phyloP scores from a whole-genome alignment of 2,113 vertebrate genomes.

The Taxidea taxus region DNA sequence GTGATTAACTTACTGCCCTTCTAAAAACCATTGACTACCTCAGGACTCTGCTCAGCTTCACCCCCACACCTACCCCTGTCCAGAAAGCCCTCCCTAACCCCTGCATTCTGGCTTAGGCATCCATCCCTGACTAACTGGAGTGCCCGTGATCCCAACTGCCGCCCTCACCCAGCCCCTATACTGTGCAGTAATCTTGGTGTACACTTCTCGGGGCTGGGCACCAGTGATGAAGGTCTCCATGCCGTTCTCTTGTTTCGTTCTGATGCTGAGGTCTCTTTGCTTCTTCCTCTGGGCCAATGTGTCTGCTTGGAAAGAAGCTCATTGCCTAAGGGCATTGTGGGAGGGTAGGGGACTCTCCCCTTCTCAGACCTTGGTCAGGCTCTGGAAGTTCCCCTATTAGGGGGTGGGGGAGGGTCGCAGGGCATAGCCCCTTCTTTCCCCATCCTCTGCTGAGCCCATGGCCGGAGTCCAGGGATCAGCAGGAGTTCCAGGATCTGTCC shows the following conservation, averaged over 20 bases:
- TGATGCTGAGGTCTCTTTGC: neutral
- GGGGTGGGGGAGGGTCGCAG: neutral
- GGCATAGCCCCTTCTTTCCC: neutral
- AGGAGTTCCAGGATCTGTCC: neutral
- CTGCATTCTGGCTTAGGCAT: neutral
- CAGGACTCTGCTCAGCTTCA: neutral
- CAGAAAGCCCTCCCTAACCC: neutral
- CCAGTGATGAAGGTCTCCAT: rapidly evolving
- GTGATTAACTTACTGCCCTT: neutral
- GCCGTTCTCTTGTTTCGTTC: no score
- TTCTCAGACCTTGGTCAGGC: neutral
- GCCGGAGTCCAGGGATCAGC: neutral
- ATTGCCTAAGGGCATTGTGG: neutral
- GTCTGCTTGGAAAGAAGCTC: neutral
- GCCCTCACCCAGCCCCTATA: neutral
- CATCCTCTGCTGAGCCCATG: neutral
- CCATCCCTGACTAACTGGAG: neutral
- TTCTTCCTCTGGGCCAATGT: neutral
- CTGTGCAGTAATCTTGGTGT: rapidly evolving
- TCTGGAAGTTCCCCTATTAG: neutral
- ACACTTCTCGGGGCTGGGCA: no score
- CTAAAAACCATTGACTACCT: neutral
- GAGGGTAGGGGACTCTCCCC: no score
- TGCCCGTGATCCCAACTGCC: rapidly evolving
- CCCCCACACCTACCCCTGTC: no score